Evolutionary conservation across 2,113 vertebrate species (phyloP).

Genomic region (Cygnus buccinator): DNA sequence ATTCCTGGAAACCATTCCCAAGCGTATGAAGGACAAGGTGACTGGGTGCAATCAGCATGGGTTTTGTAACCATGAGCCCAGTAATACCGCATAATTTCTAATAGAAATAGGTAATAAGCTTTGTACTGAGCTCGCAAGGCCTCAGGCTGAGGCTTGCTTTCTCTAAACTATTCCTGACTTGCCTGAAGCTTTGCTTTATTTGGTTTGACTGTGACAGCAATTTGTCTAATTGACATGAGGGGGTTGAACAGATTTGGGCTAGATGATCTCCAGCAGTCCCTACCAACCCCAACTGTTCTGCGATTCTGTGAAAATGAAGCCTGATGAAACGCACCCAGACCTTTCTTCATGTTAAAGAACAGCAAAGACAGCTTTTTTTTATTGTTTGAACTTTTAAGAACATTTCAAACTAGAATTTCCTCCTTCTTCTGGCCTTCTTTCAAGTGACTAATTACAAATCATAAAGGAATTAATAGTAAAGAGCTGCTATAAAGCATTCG

Average conservation of each 20-base stretch:
- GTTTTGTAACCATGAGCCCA: not conserved
- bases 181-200: not conserved
- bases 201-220: not conserved
- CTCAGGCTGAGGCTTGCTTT: not conserved
- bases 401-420: not conserved
- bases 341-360: not conserved
- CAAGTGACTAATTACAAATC: not conserved
- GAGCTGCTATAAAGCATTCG: not conserved
- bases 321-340: not conserved
- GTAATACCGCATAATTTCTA: not conserved
- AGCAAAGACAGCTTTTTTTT: not conserved
- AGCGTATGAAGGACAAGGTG: not conserved
- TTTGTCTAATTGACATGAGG: not conserved
- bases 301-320: not conserved
- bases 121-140: not conserved
- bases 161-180: not conserved
- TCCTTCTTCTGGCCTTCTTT: not conserved
- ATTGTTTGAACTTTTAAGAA: not conserved
- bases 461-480: not conserved
- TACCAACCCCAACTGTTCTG: not conserved
- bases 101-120: not conserved
- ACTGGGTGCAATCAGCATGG: not conserved
- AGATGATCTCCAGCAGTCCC: not conserved
- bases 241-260: not conserved
- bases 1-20: not conserved